Percentiles rank a stretch among this genome's conserved stretches.
phyloP scores from a whole-genome alignment of 2,888 invertebrate genomes.

The Cosmorhoe ocellata region DNA sequence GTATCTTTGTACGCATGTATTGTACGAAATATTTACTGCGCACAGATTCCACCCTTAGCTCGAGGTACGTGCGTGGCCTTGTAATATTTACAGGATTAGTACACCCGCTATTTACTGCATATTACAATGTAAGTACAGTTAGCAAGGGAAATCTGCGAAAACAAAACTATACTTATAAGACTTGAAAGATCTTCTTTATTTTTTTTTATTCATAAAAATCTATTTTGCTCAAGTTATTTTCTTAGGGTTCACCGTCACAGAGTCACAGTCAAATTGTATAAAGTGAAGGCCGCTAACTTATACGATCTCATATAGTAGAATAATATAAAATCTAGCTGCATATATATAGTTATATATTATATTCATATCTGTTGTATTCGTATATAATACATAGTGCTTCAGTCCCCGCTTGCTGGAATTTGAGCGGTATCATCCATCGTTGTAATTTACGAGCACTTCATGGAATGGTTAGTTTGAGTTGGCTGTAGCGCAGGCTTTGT shows the following conservation, averaged over 20 bases:
- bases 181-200: too few relatives aligned
- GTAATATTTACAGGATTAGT: slow-evolving; percentile 28
- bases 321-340: too few relatives aligned
- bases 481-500: slow-evolving; percentile 6
- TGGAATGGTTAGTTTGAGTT: slow-evolving; percentile 11
- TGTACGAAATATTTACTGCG: slow-evolving; percentile 16
- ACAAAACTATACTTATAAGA: too few relatives aligned
- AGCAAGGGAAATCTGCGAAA: not conserved
- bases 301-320: too few relatives aligned
- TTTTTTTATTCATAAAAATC: too few relatives aligned
- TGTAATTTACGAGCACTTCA: slow-evolving; percentile 12
- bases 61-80: slow-evolving; percentile 28
- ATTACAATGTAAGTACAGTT: not conserved
- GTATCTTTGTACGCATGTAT: too few relatives aligned
- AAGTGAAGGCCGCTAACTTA: too few relatives aligned
- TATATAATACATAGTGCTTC: not conserved
- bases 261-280: too few relatives aligned
- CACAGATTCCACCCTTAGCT: slow-evolving; percentile 21
- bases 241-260: too few relatives aligned
- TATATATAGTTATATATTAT: not conserved
- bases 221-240: too few relatives aligned
- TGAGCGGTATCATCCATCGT: slow-evolving; percentile 11
- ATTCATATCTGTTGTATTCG: not conserved
- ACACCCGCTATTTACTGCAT: slow-evolving; percentile 17
- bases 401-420: not conserved